Evolutionary conservation across 1,140 invertebrate genomes (phyloP).

Genomic region (Ceratina australensis): DNA sequence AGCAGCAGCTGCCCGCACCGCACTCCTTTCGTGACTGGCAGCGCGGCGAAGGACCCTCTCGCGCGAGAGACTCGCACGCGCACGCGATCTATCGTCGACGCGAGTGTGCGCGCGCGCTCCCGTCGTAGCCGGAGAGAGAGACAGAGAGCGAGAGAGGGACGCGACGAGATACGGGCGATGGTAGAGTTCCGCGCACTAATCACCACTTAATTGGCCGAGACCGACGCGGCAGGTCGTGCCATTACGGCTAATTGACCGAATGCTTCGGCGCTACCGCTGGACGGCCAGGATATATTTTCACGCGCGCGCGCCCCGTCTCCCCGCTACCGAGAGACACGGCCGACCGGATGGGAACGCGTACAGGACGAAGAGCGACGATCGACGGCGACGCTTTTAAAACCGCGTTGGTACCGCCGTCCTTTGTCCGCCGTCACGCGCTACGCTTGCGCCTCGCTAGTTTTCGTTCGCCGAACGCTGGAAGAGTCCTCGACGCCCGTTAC

Average conservation of each 20-base stretch:
- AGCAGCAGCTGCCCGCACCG: neutral
- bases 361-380: neutral
- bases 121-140: neutral
- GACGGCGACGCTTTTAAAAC: constrained; percentile 37
- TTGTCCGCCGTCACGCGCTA: constrained; percentile 27
- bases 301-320: constrained; percentile 51
- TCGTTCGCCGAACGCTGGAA: constrained; percentile 1
- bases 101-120: neutral
- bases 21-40: constrained; percentile 21
- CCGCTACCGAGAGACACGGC: neutral
- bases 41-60: neutral
- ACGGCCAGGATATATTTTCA: constrained; percentile 58
- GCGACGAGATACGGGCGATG: constrained; percentile 31
- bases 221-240: constrained; percentile 66
- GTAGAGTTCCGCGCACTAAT: constrained; percentile 63
- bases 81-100: constrained; percentile 34
- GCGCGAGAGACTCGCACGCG: constrained; percentile 4
- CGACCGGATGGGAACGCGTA: neutral
- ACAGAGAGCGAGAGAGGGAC: neutral
- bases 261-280: constrained; percentile 57
- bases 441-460: constrained; percentile 35
- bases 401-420: constrained; percentile 33
- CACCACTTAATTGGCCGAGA: constrained; percentile 69
- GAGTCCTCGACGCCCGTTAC: constrained; percentile 34
- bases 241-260: constrained; percentile 68